Evolutionary conservation across 2,113 vertebrate genomes (phyloP), one percentile per base, ranked within the genome.

Genomic region (Aythya baeri): DNA sequence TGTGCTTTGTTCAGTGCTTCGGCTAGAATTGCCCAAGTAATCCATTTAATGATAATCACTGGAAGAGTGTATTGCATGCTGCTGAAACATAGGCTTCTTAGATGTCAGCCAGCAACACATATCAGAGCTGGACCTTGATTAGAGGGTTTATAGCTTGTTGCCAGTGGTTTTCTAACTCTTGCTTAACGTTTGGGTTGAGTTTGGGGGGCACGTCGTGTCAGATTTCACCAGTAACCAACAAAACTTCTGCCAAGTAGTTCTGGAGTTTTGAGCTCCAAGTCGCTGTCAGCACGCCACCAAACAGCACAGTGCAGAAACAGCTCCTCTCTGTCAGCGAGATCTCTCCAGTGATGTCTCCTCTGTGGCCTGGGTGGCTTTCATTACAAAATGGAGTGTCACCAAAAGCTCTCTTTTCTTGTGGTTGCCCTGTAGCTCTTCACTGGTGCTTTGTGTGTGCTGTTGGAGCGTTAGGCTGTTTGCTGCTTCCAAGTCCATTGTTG

Each of bases 331-430:
- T 49, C 68, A 43, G 41, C n/a, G 14, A 29, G 32, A 5, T 43
- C 13, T 22, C 38, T 82, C n/a, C 41, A 50, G 0, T 34, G 20
- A 50, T 4, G 13, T 52, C 54, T 70, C 29, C 43, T 66, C 34
- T 58, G 20, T 38, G 44, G 73, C 41, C 70, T 66, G 34, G 20
- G 18, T 44, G 59, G 16, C 27, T 91, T 91, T 87, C n/a, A 6
- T n/a, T 71, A 31, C 46, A 38, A 44, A 63, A 4, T 20, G 27
- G 31, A 27, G 20, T 55, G 43, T 15, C 26, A 31, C 3, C 73
- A 25, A 38, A 88, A 75, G 32, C 46, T 74, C 31, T 13, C 83
- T 89, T 87, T 84, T 89, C 52, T 50, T 71, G 27, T 44, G 46
- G 21, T 49, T 67, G 25, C 41, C 2, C 36, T 76, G 52, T 36